phyloP scores from a whole-genome alignment of 1,140 invertebrate species.

The Neodiprion pinetum region DNA sequence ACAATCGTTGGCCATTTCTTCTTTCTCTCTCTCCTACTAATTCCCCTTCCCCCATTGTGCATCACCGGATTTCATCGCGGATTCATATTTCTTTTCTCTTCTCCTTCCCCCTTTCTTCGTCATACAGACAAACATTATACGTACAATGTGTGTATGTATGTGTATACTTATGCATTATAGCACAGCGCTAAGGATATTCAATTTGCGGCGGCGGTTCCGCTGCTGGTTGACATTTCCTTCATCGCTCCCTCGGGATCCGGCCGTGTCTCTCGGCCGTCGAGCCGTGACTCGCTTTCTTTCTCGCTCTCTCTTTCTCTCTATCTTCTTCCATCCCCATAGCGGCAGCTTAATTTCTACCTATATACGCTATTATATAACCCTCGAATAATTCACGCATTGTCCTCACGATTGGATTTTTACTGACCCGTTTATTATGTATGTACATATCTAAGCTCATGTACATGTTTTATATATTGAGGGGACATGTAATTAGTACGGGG shows the following conservation, averaged over 20 bases:
- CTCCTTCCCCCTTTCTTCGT: too few relatives aligned
- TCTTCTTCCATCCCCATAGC: not conserved
- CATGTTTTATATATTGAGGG: too few relatives aligned
- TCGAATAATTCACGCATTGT: not conserved
- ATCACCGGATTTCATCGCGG: too few relatives aligned
- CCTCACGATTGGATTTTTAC: conserved; percentile 9
- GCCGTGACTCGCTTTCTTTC: not conserved
- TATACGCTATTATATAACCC: not conserved
- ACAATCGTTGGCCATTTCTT: not conserved
- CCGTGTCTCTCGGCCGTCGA: not conserved
- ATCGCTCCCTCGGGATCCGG: conserved; percentile 40
- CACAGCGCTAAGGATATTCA: conserved; percentile 37
- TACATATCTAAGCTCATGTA: too few relatives aligned
- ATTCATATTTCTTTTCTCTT: too few relatives aligned
- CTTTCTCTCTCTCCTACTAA: too few relatives aligned
- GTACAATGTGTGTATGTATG: too few relatives aligned
- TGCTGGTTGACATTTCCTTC: conserved; percentile 50
- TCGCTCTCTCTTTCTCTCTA: not conserved
- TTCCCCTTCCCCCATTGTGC: too few relatives aligned
- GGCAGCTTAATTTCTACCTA: too few relatives aligned
- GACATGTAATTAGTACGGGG: too few relatives aligned
- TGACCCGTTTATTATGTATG: not conserved
- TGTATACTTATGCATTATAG: too few relatives aligned
- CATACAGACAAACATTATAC: too few relatives aligned
- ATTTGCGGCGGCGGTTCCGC: conserved; percentile 45